Base-by-base conservation (phyloP, 2,797 vertebrate species). In the Botia almorhae region DNA sequence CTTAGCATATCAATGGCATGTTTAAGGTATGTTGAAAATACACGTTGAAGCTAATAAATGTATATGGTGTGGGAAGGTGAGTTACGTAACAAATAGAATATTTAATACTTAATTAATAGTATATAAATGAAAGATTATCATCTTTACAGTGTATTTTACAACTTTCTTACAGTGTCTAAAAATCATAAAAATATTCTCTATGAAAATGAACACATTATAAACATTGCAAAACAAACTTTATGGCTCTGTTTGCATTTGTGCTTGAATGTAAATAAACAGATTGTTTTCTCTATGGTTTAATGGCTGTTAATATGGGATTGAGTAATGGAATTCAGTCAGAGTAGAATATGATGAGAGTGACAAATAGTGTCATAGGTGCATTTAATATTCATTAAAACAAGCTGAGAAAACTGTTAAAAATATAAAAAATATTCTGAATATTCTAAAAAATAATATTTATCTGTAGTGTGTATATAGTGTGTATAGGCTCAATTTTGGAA, bases 251-350 rank as follows among this genome's bases (percentile, higher is more conserved):
- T 26, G 23, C 23, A 26, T 26, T 26, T 26, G 23, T 26, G 23
- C 23, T 26, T 69, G 19, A 74, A 23, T 82, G 76, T 78, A 82
- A 82, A 82, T 82, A 78, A 77, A 55, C 26, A 3, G 26, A 8
- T 61, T 70, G 60, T 56, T 58, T 78, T n/a, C 43, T 70, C 2
- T 60, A 60, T 69, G 43, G 23, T 60, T 69, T 46, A 36, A 16
- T 58, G 29, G 19, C 2, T 33, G 7, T 19, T 43, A n/a, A 48
- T 74, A 48, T 65, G 33, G 33, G 33, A 39, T 11, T 65, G 60
- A 26, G 14, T n/a, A 10, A 64, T 36, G 61, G 13, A 21, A 61
- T 48, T 46, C 39, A 29, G 19, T 63, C 43, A 74, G 13, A 21
- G 39, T 46, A 5, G 1, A 21, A 48, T 26, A 74, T 58, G 29